Evolutionary conservation across 2,888 invertebrate genomes (phyloP).

Genomic region (Phrixothrix hirtus): DNA sequence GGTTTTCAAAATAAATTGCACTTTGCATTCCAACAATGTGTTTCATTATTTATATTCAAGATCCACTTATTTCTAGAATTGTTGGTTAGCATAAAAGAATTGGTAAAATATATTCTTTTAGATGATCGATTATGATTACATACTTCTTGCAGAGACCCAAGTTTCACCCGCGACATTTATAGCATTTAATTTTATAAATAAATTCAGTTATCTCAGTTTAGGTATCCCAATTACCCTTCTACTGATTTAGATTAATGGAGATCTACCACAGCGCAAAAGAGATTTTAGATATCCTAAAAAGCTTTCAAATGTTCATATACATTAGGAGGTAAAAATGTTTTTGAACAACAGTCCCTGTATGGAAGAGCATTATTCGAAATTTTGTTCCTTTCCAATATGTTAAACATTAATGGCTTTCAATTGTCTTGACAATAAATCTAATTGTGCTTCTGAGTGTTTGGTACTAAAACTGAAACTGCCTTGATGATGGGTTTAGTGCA

Average conservation of each 20-base stretch:
- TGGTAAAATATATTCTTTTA: conserved; percentile 2
- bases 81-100: conserved; percentile 10
- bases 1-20: conserved; percentile 13
- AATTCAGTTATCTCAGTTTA: too few relatives aligned
- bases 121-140: conserved; percentile 2
- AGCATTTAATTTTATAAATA: too few relatives aligned
- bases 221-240: conserved; percentile 20
- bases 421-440: conserved; percentile 29
- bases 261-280: conserved; percentile 23
- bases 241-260: conserved; percentile 28
- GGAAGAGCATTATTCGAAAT: conserved; percentile 35
- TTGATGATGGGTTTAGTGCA: too few relatives aligned
- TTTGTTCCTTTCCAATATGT: conserved; percentile 35
- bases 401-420: conserved; percentile 30
- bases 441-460: conserved; percentile 17
- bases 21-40: conserved; percentile 18
- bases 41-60: conserved; percentile 21
- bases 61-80: conserved; percentile 32
- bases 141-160: conserved; percentile 1
- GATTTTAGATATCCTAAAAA: conserved; percentile 34
- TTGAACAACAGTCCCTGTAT: conserved; percentile 32
- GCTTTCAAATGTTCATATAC: conserved; percentile 47
- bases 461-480: conserved; percentile 25
- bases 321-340: conserved; percentile 38
- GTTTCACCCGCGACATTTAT: conserved; percentile 1